Evolutionary conservation across 2,888 invertebrate species (phyloP).

Genomic region (Stegana nigrithorax): DNA sequence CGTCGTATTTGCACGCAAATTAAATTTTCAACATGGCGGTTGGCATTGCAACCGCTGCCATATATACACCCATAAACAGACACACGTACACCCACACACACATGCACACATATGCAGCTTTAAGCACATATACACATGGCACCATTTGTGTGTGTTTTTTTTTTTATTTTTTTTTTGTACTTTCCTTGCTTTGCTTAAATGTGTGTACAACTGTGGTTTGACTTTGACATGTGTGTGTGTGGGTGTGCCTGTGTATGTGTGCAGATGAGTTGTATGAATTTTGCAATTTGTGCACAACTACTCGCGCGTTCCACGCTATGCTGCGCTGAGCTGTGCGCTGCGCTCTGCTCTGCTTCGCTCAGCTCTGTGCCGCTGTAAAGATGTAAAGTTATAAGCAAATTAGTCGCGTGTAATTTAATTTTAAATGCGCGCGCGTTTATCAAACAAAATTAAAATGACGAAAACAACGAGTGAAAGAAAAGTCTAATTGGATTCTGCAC

Average conservation of each 20-base stretch:
- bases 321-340: background rate
- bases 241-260: background rate
- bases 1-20: conserved; percentile 25
- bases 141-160: conserved; percentile 12
- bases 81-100: conserved; percentile 6
- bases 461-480: conserved; percentile 31
- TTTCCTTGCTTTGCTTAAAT: conserved; percentile 14
- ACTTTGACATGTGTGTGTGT: too few species aligned
- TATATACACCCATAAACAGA: conserved; percentile 17
- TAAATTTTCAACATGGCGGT: conserved; percentile 39
- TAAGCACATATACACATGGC: too few species aligned
- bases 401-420: conserved; percentile 58
- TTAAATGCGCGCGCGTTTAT: conserved; percentile 52
- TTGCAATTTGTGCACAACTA: background rate
- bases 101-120: too few species aligned
- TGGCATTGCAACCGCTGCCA: conserved; percentile 26
- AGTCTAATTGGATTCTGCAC: conserved; percentile 51
- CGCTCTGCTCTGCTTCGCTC: background rate
- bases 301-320: too few species aligned
- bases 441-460: conserved; percentile 53
- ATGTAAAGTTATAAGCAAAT: conserved; percentile 51
- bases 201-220: too few species aligned
- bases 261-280: conserved; percentile 4
- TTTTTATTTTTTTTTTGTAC: background rate
- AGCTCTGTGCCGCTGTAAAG: conserved; percentile 20